phyloP scores from a whole-genome alignment of 2,888 invertebrate species.

The Odontomyia ornata region DNA sequence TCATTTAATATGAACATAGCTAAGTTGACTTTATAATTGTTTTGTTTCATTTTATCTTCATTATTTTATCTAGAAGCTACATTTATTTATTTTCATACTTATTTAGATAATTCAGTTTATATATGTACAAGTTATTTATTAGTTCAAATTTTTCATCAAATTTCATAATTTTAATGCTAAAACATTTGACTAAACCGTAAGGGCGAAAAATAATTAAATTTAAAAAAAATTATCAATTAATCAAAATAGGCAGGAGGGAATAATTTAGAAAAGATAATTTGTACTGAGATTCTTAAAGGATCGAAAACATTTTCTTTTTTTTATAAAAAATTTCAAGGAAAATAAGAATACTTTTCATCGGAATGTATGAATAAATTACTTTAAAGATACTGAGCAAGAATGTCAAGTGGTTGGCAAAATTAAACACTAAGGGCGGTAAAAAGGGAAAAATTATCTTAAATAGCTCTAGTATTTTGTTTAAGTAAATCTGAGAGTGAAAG shows the following conservation, averaged over 20 bases:
- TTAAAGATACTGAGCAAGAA: not conserved
- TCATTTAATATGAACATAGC: not conserved
- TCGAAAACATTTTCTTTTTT: not conserved
- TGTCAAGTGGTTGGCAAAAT: conserved; percentile 6
- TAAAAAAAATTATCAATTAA: not conserved
- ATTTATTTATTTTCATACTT: not conserved
- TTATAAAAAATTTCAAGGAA: not conserved
- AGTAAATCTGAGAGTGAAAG: too few relatives aligned
- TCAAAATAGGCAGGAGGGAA: not conserved
- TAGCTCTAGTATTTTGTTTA: too few relatives aligned
- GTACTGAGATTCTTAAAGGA: not conserved
- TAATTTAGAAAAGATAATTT: not conserved
- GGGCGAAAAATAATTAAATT: not conserved
- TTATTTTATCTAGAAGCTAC: not conserved
- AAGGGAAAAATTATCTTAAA: too few relatives aligned
- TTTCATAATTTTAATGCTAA: not conserved
- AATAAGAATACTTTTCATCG: not conserved
- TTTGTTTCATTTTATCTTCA: not conserved
- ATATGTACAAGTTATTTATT: not conserved
- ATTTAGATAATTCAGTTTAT: not conserved
- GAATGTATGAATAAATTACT: not conserved
- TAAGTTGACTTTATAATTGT: not conserved
- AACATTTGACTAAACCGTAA: not conserved
- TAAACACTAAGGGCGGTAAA: not conserved
- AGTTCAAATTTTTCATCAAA: not conserved